Evolutionary conservation across 2,888 invertebrate species (phyloP).

Genomic region (Euphydryas editha): DNA sequence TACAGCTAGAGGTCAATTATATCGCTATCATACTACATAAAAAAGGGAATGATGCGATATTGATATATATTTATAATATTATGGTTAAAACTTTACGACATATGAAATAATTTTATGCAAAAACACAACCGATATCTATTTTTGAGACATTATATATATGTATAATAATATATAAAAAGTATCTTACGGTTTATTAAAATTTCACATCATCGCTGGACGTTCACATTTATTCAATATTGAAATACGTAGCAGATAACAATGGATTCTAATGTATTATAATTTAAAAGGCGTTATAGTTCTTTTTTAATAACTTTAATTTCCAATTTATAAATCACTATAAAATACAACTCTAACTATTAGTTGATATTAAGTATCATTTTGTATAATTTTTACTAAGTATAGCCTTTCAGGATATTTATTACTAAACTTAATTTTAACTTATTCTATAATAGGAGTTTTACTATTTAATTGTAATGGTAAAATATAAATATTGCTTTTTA

Average conservation of each 20-base stretch:
- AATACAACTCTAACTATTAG: slow-evolving; percentile 7
- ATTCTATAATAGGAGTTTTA: slow-evolving; percentile 18
- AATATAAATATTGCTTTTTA: slow-evolving; percentile 10
- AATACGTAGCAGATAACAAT: neutral
- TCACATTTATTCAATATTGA: neutral
- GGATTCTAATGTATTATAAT: slow-evolving; percentile 4
- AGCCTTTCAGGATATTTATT: slow-evolving; percentile 19
- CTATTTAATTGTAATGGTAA: slow-evolving; percentile 6
- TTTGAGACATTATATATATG: slow-evolving; percentile 5
- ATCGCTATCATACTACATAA: slow-evolving; percentile 69
- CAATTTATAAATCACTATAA: neutral
- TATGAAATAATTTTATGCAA: slow-evolving; percentile 12
- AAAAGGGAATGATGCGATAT: slow-evolving; percentile 76
- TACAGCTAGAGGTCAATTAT: slow-evolving; percentile 56
- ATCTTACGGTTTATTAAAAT: neutral
- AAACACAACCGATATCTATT: slow-evolving; percentile 8
- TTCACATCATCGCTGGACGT: neutral
- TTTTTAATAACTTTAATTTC: neutral
- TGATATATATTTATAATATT: slow-evolving; percentile 6
- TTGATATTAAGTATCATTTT: slow-evolving; percentile 10
- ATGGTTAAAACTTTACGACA: slow-evolving; percentile 14
- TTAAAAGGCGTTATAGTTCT: neutral
- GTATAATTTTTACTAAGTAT: slow-evolving; percentile 11
- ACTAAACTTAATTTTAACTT: slow-evolving; percentile 23
- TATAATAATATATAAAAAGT: slow-evolving; percentile 6